Percentiles rank a stretch among this genome's conserved stretches.
Conservation (phyloP, 2,113 vertebrate species). For the Salminus brasiliensis region DNA sequence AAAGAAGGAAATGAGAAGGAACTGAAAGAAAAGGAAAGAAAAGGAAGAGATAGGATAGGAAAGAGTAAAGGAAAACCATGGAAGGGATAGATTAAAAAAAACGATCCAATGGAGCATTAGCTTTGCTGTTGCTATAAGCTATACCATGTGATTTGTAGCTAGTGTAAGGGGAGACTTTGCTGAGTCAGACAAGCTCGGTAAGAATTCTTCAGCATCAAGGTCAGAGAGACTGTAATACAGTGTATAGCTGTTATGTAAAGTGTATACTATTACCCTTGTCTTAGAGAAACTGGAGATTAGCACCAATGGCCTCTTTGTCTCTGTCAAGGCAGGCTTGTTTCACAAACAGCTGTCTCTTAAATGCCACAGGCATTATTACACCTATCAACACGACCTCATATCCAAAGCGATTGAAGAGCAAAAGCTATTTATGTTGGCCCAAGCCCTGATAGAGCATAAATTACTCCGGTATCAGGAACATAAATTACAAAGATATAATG, state of each 20-base stretch:
- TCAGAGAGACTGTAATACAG: not conserved
- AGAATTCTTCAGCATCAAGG: not conserved
- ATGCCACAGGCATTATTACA: conserved; percentile 3
- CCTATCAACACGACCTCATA: conserved; percentile 32
- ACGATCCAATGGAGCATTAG: too few species aligned
- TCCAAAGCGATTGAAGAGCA: not conserved
- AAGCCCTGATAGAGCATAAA: not conserved
- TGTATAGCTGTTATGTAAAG: conserved; percentile 1
- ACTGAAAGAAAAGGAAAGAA: too few species aligned
- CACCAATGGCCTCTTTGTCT: conserved; percentile 22
- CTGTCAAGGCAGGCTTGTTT: not conserved
- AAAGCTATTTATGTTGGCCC: not conserved
- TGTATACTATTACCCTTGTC: not conserved
- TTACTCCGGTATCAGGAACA: conserved; percentile 9
- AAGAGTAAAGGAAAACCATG: too few species aligned
- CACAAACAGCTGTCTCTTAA: conserved; percentile 21
- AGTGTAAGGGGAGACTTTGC: not conserved
- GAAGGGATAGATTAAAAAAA: too few species aligned
- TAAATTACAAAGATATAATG: conserved; percentile 12
- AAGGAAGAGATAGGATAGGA: too few species aligned
- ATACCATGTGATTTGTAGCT: not conserved
- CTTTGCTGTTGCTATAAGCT: not conserved
- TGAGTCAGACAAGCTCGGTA: not conserved
- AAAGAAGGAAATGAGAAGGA: too few species aligned
- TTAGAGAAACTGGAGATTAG: conserved; percentile 1